Conservation (phyloP, 1,140 invertebrate genomes). For the Drosophila takahashii region DNA sequence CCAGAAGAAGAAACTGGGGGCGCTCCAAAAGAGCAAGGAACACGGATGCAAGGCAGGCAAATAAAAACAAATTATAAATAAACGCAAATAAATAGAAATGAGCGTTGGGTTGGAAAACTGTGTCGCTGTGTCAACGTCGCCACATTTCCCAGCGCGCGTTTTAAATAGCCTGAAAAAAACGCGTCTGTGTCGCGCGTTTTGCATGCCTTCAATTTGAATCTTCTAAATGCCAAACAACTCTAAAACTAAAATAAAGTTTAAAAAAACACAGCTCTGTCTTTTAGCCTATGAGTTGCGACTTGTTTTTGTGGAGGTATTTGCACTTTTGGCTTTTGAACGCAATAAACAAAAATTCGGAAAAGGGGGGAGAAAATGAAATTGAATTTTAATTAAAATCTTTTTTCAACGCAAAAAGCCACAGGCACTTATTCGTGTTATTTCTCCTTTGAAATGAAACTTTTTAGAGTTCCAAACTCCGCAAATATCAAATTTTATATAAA, state of each 20-base stretch:
- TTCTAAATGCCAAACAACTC: conserved; percentile 44
- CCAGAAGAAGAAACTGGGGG: conserved; percentile 5
- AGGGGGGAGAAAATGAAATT: neutral
- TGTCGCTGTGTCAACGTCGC: conserved; percentile 73
- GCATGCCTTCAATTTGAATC: conserved; percentile 36
- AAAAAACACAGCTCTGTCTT: neutral
- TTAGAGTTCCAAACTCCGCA: neutral
- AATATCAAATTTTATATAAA: neutral
- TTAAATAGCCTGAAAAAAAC: conserved; percentile 52
- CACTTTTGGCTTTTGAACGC: neutral
- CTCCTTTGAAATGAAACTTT: neutral
- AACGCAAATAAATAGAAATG: conserved; percentile 72
- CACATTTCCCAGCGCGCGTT: conserved; percentile 52
- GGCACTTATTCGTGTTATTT: neutral
- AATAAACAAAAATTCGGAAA: neutral
- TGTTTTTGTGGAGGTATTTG: neutral
- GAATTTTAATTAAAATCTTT: neutral
- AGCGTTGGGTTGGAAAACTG: conserved; percentile 65
- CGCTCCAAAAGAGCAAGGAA: conserved; percentile 13
- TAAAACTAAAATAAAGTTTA: conserved; percentile 22
- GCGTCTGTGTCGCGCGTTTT: conserved; percentile 46
- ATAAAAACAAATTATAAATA: conserved; percentile 82
- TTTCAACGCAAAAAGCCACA: neutral
- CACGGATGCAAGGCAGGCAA: conserved; percentile 21
- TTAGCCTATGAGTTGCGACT: neutral